A percentile compares a stretch with the other conserved stretches of the same genome.
Conservation (phyloP, 2,113 vertebrate genomes). For the Synchiropus splendidus region DNA sequence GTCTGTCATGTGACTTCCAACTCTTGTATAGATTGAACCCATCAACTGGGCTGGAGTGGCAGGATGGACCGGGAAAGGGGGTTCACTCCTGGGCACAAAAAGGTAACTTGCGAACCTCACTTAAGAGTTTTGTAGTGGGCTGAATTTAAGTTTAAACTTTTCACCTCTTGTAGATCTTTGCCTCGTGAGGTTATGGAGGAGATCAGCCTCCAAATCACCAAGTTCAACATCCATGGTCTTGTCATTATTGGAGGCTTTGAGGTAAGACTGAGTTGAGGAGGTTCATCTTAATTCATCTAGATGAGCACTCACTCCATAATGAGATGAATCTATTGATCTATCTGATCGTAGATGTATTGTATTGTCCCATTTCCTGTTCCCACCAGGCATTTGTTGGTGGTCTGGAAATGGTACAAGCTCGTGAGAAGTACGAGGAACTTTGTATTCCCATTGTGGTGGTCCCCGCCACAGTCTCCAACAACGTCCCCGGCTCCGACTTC, state of each 20-base stretch:
- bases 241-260: constrained; percentile 87
- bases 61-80: constrained; percentile 83
- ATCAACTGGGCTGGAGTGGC: constrained; percentile 76
- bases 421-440: constrained; percentile 79
- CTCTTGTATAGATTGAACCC: constrained; percentile 71
- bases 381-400: constrained; percentile 71
- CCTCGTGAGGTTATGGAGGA: constrained; percentile 74
- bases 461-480: constrained; percentile 88
- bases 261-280: constrained; percentile 52
- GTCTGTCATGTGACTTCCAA: neutral
- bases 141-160: neutral
- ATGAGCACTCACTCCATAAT: too few species aligned
- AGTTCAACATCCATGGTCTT: constrained; percentile 77
- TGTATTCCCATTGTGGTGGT: constrained; percentile 80
- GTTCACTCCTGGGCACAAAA: constrained; percentile 84
- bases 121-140: too few species aligned
- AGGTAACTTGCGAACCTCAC: constrained; percentile 61
- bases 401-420: constrained; percentile 76
- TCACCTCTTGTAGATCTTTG: constrained; percentile 59
- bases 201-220: constrained; percentile 75
- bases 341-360: neutral
- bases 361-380: constrained; percentile 2
- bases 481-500: constrained; percentile 84
- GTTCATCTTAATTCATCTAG: neutral
- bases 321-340: neutral